Evolutionary conservation across 2,797 vertebrate species (phyloP), one percentile per base, ranked within the genome.

Genomic region (Novumbra hubbsi): DNA sequence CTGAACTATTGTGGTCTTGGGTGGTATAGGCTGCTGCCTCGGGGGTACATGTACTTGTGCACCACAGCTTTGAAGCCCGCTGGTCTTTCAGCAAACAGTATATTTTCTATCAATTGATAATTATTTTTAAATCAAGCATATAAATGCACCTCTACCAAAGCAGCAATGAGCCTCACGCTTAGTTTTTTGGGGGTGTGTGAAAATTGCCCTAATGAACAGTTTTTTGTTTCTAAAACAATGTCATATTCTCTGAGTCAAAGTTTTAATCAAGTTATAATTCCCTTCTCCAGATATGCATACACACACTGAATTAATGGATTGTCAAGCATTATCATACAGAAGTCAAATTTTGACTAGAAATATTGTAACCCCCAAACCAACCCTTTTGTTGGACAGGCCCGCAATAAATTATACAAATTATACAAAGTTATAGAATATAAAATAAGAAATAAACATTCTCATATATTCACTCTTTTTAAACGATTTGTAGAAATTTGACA

Each of bases 321-420:
- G 67, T 49, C 70, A 80, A 55, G 38, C 62, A 64, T 70, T 32
- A 74, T 64, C 69, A 65, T 52, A 48, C 68, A 71, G 66, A 67
- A 65, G 19, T 68, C 74, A 48, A 64, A 65, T 49, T 67, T 72
- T 21, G 24, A 73, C 24, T 66, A 28, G 38, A 48, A 16, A 73
- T 69, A 72, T 41, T 2, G 15, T 27, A 68, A 50, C 68, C 24
- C 68, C 50, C 41, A 50, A 5, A 6, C 15, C 5, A 69, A 28
- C 17, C 15, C 28, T 49, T 49, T 28, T 21, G 24, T 49, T 69
- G 27, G 16, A 48, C 45, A 49, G 68, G 49, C 45, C 16, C 28
- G 15, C 48, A 19, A 69, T 24, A 69, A 15, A 69, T 6, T 28
- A 30, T 52, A 19, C 15, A 6, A 63, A 63, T 28, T 63, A 2